phyloP scores from a whole-genome alignment of 1,140 invertebrate species.

The Drosophila persimilis region DNA sequence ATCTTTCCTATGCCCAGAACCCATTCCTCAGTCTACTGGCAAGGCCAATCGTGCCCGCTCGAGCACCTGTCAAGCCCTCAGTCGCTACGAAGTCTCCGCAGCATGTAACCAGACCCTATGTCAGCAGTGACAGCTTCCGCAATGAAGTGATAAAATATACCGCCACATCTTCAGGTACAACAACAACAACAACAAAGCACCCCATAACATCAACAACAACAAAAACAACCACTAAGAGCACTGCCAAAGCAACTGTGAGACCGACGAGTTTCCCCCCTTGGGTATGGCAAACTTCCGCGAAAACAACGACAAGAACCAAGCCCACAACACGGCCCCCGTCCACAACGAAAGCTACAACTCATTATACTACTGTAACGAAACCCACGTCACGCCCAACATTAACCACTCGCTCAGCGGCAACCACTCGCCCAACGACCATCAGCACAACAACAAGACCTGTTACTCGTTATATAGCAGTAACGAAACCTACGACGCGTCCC shows the following conservation, averaged over 20 bases:
- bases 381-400: neutral
- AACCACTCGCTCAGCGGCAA: conserved; percentile 12
- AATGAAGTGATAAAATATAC: conserved; percentile 68
- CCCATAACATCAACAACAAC: conserved; percentile 16
- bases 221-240: conserved; percentile 17
- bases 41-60: conserved; percentile 36
- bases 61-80: conserved; percentile 16
- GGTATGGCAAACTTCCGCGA: conserved; percentile 42
- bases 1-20: conserved; percentile 33
- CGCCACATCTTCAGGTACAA: conserved; percentile 43
- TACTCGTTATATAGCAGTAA: conserved; percentile 10
- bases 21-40: conserved; percentile 43
- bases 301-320: conserved; percentile 22
- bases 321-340: conserved; percentile 1
- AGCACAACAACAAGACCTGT: conserved; percentile 5
- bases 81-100: conserved; percentile 22
- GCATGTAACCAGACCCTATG: conserved; percentile 34
- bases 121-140: conserved; percentile 67
- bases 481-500: conserved; percentile 9
- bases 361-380: conserved; percentile 23
- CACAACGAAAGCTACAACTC: conserved; percentile 35
- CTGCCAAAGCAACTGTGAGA: conserved; percentile 21
- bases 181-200: conserved; percentile 21
- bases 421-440: conserved; percentile 3
- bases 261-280: conserved; percentile 28